A percentile compares a stretch with the other conserved stretches of the same genome.
Conservation (phyloP, 2,113 vertebrate species). For the Campylomormyrus numenius region DNA sequence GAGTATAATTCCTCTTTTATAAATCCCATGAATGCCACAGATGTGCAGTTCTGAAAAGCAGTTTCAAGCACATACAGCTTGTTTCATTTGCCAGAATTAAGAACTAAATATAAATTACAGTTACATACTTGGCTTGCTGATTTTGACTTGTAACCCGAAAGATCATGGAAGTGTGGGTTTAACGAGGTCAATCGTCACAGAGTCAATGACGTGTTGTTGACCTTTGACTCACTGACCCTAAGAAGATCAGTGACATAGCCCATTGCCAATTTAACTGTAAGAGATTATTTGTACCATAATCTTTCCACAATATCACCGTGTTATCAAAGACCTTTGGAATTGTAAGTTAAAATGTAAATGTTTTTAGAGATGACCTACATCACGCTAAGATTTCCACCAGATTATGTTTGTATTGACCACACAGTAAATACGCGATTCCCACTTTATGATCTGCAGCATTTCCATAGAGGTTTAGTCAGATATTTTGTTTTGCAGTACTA, state of each 20-base stretch:
- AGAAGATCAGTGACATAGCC: background rate
- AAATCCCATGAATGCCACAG: background rate
- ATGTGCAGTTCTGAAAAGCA: background rate
- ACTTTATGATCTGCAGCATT: background rate
- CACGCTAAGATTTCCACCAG: background rate
- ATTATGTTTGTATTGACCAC: background rate
- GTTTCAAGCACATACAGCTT: background rate
- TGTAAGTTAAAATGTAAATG: slow-evolving; percentile 5
- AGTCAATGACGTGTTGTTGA: background rate
- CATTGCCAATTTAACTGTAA: background rate
- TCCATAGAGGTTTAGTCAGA: background rate
- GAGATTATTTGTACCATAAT: slow-evolving; percentile 5
- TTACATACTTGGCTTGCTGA: background rate
- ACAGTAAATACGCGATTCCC: background rate
- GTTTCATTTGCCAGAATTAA: background rate
- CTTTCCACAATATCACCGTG: background rate
- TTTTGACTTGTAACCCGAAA: background rate
- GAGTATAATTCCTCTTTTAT: background rate
- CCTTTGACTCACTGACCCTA: background rate
- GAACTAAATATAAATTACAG: background rate
- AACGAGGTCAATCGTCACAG: background rate
- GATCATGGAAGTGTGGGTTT: background rate
- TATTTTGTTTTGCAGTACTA: background rate
- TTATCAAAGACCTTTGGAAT: slow-evolving; percentile 17
- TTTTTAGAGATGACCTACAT: background rate